Base-by-base conservation (phyloP, 2,113 vertebrate species). In the Neomonachus schauinslandi region DNA sequence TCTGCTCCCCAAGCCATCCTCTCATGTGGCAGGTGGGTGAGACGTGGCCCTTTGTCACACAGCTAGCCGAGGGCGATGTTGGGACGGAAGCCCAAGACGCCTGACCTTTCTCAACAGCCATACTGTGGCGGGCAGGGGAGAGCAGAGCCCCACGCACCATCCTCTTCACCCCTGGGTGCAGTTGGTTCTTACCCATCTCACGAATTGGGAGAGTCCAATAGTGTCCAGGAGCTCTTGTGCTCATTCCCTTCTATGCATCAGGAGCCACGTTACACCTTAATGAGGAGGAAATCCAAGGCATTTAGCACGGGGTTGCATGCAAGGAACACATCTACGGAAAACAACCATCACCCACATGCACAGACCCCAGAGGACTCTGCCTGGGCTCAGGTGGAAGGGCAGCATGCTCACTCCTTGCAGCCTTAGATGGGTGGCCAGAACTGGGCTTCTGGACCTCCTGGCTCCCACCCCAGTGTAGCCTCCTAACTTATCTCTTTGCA, bases 381-480 rank as follows among this genome's bases (percentile, higher is more conserved):
- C n/a, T 2, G 0, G 86, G 85, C 87, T 26, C 7, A 0, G 14
- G 10, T 1, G 63, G 39, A 8, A 24, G 13, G 6, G 0, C n/a
- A 15, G 61, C 1, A 0, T 4, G 13, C 33, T 2, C 0, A 1
- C 18, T 16, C 22, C 67, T 53, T 7, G 0, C 4, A 6, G 59
- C 36, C 22, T 3, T 7, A 4, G 51, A 19, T 12, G 4, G 69
- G 33, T 31, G 33, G 16, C 42, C 59, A 28, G 76, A 80, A 46
- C 22, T 0, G 0, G 46, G 63, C 24, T 71, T 67, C 13, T 11
- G 51, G 46, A 13, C 15, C 39, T 33, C 53, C 16, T 12, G 53
- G 22, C 12, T 33, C 63, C 55, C 39, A 0, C 3, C 0, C 15
- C 26, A 46, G n/a, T 0, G 19, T 69, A 39, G 80, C 31, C 72